phyloP scores from a whole-genome alignment of 2,113 vertebrate genomes.

The Capreolus pygargus region DNA sequence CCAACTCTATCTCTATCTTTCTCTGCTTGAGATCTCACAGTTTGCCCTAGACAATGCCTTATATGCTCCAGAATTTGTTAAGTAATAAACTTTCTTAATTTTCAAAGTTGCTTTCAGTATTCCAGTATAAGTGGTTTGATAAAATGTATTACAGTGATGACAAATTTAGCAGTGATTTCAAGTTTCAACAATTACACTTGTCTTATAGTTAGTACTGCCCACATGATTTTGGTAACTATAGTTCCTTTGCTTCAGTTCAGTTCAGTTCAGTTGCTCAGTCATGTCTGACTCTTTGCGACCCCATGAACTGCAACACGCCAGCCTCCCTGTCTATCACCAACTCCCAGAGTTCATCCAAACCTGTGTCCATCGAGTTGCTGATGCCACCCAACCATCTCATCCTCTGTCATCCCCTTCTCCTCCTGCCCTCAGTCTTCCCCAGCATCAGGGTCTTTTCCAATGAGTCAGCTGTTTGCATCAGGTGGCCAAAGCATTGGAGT shows the following conservation, averaged over 20 bases:
- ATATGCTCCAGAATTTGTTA: not conserved
- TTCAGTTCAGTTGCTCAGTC: too few species aligned
- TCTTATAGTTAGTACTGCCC: not conserved
- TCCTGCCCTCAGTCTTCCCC: too few species aligned
- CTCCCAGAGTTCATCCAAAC: too few species aligned
- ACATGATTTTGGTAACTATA: not conserved
- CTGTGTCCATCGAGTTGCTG: too few species aligned
- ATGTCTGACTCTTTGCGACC: too few species aligned
- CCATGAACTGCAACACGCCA: too few species aligned
- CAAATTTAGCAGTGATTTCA: not conserved
- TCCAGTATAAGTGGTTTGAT: not conserved
- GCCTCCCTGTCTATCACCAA: too few species aligned
- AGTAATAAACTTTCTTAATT: not conserved
- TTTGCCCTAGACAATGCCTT: not conserved
- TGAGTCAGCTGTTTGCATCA: too few species aligned
- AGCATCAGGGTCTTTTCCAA: too few species aligned
- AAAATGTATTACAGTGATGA: not conserved
- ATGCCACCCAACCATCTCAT: too few species aligned
- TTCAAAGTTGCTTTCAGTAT: not conserved
- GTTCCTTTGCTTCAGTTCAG: not conserved
- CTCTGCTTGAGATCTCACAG: not conserved
- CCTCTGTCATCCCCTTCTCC: too few species aligned
- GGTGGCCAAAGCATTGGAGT: too few species aligned
- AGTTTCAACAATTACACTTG: not conserved
- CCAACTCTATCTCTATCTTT: not conserved